Evolutionary conservation across 2,113 vertebrate species (phyloP).

Genomic region (Ceratotherium simum): DNA sequence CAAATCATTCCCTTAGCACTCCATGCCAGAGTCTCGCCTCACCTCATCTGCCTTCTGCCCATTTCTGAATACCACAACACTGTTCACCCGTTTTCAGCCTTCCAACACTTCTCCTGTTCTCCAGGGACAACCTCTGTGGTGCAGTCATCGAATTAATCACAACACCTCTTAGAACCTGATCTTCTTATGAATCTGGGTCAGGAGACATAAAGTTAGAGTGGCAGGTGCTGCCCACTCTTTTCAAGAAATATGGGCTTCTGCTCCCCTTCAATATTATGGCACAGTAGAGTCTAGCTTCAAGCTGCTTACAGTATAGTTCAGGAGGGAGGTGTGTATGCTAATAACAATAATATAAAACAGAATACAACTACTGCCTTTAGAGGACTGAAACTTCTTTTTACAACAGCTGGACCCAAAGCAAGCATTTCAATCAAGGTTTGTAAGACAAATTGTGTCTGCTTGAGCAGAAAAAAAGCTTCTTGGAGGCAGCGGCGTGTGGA

Average conservation of each 20-base stretch:
- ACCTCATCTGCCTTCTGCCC: too few relatives aligned
- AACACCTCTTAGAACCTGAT: not conserved
- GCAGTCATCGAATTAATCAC: not conserved
- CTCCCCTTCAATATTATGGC: not conserved
- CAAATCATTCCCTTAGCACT: too few relatives aligned
- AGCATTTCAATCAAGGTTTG: too few relatives aligned
- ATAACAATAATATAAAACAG: not conserved
- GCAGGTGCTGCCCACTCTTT: not conserved
- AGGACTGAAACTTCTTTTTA: too few relatives aligned
- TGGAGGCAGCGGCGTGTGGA: not conserved
- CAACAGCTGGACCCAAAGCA: too few relatives aligned
- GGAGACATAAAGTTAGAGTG: not conserved
- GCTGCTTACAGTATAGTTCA: too few relatives aligned
- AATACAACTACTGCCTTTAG: not conserved
- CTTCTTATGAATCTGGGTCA: conserved; percentile 40
- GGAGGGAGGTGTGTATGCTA: not conserved
- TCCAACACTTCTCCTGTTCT: not conserved
- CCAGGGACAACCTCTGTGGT: not conserved
- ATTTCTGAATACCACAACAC: not conserved
- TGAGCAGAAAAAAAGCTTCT: not conserved
- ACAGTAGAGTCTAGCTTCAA: not conserved
- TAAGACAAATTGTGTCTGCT: not conserved
- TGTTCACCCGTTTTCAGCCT: not conserved
- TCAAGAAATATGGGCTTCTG: not conserved
- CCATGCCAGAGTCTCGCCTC: too few relatives aligned